These are phyloP conservation scores for Phrynosoma blainvillii DNA, from an alignment of 2,113 vertebrate genomes.

Conservation along the genomic window DNA sequence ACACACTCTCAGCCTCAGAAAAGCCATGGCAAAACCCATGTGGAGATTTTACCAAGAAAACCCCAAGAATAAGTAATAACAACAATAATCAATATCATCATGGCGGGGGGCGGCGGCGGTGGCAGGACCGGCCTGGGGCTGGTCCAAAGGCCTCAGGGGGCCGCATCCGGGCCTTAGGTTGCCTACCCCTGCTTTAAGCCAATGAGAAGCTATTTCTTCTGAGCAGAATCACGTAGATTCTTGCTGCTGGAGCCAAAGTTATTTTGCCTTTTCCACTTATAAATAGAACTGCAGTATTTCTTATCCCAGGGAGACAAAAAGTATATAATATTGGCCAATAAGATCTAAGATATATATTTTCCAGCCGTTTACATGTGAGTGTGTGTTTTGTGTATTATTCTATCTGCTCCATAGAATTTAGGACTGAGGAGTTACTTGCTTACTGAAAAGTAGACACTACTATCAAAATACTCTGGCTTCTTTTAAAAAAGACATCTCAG, in stretches of 20 bases:
- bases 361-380: not conserved
- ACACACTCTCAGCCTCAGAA: too few relatives aligned
- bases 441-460: not conserved
- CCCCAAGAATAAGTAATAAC: too few relatives aligned
- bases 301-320: not conserved
- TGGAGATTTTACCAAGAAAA: too few relatives aligned
- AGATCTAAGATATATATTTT: not conserved
- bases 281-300: not conserved
- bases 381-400: not conserved
- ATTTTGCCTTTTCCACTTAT: not conserved
- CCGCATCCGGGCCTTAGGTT: too few relatives aligned
- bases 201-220: not conserved
- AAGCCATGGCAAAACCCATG: too few relatives aligned
- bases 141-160: too few relatives aligned
- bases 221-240: not conserved
- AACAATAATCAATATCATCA: too few relatives aligned
- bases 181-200: not conserved
- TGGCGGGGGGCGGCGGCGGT: too few relatives aligned
- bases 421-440: not conserved
- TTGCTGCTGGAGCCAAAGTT: not conserved
- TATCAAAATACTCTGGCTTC: not conserved
- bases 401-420: not conserved
- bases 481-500: not conserved
- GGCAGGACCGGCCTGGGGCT: too few relatives aligned
- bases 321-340: not conserved